phyloP scores from a whole-genome alignment of 92 coral and sea anemone species.

The Desmophyllum pertusum region DNA sequence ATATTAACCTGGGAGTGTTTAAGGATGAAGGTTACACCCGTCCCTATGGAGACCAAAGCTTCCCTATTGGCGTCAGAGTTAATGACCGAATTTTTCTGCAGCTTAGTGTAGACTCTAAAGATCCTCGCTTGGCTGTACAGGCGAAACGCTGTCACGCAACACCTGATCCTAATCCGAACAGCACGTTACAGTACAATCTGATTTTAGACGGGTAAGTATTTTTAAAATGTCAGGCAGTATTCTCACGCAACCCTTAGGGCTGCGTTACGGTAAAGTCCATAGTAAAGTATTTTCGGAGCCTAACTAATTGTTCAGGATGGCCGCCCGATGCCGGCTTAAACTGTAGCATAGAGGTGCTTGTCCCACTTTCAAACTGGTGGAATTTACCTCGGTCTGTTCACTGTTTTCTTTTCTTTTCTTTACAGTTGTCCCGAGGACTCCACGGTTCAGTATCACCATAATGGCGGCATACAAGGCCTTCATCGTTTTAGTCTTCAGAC shows the following conservation, averaged over 20 bases:
- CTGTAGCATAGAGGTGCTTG: no score
- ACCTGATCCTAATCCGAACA: conserved; percentile 82
- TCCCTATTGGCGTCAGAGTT: conserved; percentile 82
- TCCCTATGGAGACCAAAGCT: conserved; percentile 80
- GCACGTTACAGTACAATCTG: conserved; percentile 71
- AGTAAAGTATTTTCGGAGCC: no score
- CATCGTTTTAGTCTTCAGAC: conserved; percentile 90
- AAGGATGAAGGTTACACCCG: conserved; percentile 59
- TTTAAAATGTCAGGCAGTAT: no score
- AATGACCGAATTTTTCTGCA: conserved; percentile 69
- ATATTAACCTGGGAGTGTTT: conserved; percentile 72
- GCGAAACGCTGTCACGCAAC: conserved; percentile 91
- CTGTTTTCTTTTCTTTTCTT: background rate
- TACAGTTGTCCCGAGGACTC: conserved; percentile 76
- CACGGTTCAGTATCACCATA: conserved; percentile 70
- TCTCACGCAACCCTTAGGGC: background rate
- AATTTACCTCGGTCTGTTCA: background rate
- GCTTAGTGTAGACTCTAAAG: conserved; percentile 71
- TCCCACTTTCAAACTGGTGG: background rate
- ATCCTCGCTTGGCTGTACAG: conserved; percentile 72
- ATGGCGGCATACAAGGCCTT: conserved; percentile 34
- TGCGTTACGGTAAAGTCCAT: background rate
- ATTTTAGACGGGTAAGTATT: conserved; percentile 73
- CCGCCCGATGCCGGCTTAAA: no score
- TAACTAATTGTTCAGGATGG: no score